phyloP scores from a whole-genome alignment of 2,797 vertebrate genomes.

The Orestias chungarensis region DNA sequence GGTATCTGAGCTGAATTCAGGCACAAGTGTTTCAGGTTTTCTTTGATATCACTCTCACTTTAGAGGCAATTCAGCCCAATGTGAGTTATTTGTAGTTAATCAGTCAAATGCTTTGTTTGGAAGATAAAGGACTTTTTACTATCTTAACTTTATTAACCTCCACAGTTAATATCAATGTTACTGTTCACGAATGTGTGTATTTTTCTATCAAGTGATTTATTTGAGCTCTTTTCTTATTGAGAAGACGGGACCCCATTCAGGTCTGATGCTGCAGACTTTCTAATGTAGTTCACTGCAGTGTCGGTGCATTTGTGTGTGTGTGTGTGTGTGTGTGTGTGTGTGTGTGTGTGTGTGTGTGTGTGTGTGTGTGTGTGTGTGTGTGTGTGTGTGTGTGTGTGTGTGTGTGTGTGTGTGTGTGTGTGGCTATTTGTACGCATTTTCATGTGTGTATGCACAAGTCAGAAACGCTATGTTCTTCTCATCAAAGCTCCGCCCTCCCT shows the following conservation, averaged over 20 bases:
- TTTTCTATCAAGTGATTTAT: conserved; percentile 1
- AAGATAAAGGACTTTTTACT: not conserved
- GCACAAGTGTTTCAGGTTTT: not conserved
- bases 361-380: conserved; percentile 4
- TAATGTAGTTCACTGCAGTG: conserved; percentile 16
- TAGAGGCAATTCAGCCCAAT: not conserved
- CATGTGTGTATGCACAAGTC: conserved; percentile 32
- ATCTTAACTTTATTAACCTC: conserved; percentile 3
- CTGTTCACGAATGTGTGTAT: not conserved
- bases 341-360: conserved; percentile 6
- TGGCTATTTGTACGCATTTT: too few species aligned
- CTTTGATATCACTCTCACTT: not conserved
- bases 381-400: too few species aligned
- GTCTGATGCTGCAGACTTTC: conserved; percentile 11
- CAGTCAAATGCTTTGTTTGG: not conserved
- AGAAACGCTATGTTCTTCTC: conserved; percentile 76
- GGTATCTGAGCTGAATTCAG: not conserved
- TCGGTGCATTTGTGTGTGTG: conserved; percentile 5
- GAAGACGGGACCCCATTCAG: conserved; percentile 3
- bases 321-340: conserved; percentile 12
- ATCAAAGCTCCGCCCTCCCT: conserved; percentile 71
- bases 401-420: conserved; percentile 11
- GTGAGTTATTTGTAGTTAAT: not conserved
- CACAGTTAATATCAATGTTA: not conserved
- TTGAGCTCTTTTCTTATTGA: conserved; percentile 7